Base-by-base conservation (phyloP, 2,113 vertebrate genomes). In the Mionectes macconnelli region DNA sequence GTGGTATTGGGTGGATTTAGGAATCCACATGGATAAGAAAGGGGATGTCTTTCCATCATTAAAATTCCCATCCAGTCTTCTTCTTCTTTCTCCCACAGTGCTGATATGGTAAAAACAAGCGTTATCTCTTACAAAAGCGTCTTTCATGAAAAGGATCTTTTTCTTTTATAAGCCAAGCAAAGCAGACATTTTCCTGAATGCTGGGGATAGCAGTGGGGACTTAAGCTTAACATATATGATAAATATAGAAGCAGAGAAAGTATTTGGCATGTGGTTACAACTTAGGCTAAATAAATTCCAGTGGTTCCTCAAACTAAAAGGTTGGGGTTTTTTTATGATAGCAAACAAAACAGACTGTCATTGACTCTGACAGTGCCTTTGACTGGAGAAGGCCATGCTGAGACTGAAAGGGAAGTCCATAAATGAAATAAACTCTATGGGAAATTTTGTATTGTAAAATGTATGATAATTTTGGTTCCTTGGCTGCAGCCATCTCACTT, bases 141-240 rank as follows among this genome's bases (percentile, higher is more conserved):
- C 88, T 88, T 90, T 86, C 83, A 75, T 90, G 92, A 81, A 85
- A 92, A 92, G 50, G 85, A 64, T 40, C 17, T 44, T 79, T 90
- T 75, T 53, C 50, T 60, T 80, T 80, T 70, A 24, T 33, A 90
- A 69, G 55, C 67, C 55, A 66, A 90, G 88, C 68, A 69, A 79
- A 80, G 75, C 88, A 95, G 94, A 95, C 81, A 87, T 96, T 96
- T 95, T 87, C 95, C 92, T 95, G 95, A 93, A 87, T 14, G 8
- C 68, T 89, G 72, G 72, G 80, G 55, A 42, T 80, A 56, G 90
- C 3, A 2, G 50, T 88, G 76, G 72, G 50, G 77, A 87, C 84
- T 87, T 80, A 40, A 67, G 37, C 62, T 67, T 87, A 87, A 95
- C 60, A 57, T 94, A 93, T 80, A 95, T 45, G 85, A 86, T 88